Percentiles rank a stretch among this genome's conserved stretches.
Conservation (phyloP, 2,888 invertebrate genomes). For the Plagiodera versicolora region DNA sequence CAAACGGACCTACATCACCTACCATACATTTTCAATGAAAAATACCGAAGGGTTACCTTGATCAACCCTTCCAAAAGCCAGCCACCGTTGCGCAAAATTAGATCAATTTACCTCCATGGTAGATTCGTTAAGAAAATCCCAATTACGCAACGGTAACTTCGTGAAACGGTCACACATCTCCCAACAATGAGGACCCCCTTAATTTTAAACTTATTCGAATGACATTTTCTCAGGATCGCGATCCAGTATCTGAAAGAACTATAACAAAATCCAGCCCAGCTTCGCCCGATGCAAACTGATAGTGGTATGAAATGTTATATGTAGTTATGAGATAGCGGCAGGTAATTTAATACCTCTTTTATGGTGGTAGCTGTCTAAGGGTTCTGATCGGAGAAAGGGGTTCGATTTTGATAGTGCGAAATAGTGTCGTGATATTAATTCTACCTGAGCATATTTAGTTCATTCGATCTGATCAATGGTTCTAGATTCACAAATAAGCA, state of each 20-base stretch:
- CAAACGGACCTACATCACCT: neutral
- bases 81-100: slow-evolving; percentile 27
- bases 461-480: neutral
- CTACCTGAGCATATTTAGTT: neutral
- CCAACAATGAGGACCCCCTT: slow-evolving; percentile 53
- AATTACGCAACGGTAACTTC: slow-evolving; percentile 42
- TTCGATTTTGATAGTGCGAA: neutral
- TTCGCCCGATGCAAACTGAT: slow-evolving; percentile 31
- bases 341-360: slow-evolving; percentile 56
- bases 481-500: too few species aligned
- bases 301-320: slow-evolving; percentile 42
- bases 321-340: slow-evolving; percentile 50
- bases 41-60: neutral
- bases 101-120: slow-evolving; percentile 35
- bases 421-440: neutral
- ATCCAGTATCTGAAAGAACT: slow-evolving; percentile 19
- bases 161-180: slow-evolving; percentile 48
- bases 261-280: slow-evolving; percentile 21
- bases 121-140: slow-evolving; percentile 41
- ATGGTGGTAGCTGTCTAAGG: slow-evolving; percentile 53
- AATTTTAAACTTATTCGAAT: slow-evolving; percentile 54
- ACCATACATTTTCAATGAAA: neutral
- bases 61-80: slow-evolving; percentile 21
- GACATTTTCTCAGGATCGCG: slow-evolving; percentile 53
- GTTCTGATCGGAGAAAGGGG: slow-evolving; percentile 18